Evolutionary conservation across 2,888 invertebrate genomes (phyloP), one percentile per base, ranked within the genome.

Genomic region (Cephus runcator): DNA sequence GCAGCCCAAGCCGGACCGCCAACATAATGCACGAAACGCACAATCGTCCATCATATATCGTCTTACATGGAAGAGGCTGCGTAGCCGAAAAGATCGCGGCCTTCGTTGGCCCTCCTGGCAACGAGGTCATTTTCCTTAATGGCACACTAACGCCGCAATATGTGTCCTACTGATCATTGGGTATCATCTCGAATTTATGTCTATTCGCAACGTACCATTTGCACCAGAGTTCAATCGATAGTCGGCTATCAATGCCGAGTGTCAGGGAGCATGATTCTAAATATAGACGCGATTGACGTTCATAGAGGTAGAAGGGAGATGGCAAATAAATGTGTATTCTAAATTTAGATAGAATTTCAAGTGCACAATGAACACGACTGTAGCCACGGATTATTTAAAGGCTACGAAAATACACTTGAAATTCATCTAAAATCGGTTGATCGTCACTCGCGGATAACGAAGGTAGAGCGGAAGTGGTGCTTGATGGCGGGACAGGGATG

Each of bases 1-100:
- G 81, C 81, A 80, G 82, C 79, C 76, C 81, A 81, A 82, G 83
- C 82, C 79, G 81, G 82, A 79, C 81, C 84, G 83, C 85, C 81
- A 78, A 78, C 79, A 76, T 80, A 82, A 83, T 80, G 81, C 79
- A 81, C 35, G 75, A 71, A 71, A 71, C 34, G 71, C 71, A 71
- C 71, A 31, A 71, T 71, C 31, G 31, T 71, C 71, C 71, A 34
- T 71, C 71, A 71, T 71, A 31, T 71, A 71, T 71, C 71, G 71
- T 23, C 71, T 71, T 31, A 34, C 31, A 31, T 31, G 12, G 71
- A 34, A 31, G 71, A 31, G 31, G 33, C 71, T 71, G 71, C 12
- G 6, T 71, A 12, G 31, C 71, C 81, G 81, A 81, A 79, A 77
- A 74, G 78, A 74, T 78, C 79, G 79, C 78, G 79, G 77, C 79